Conservation (phyloP, 2,113 vertebrate species). For the Petaurus breviceps region DNA sequence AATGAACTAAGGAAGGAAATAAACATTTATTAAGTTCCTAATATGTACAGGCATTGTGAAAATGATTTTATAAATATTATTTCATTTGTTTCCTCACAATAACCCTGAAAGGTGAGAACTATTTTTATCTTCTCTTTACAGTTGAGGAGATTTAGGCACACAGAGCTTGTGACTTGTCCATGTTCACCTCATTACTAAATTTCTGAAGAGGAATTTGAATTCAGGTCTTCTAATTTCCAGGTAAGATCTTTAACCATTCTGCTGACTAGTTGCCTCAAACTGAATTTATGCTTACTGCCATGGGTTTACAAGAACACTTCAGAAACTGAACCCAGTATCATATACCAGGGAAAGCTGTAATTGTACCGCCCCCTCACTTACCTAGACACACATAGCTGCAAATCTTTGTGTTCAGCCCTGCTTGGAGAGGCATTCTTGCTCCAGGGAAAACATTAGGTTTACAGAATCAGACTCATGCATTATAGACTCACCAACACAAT, state of each 20-base stretch:
- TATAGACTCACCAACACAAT: background rate
- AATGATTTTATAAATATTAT: background rate
- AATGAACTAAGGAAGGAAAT: background rate
- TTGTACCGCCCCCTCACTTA: background rate
- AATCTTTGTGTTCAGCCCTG: background rate
- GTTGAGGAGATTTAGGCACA: background rate
- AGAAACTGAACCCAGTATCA: background rate
- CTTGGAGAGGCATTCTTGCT: background rate
- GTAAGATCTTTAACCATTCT: background rate
- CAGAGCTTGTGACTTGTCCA: background rate
- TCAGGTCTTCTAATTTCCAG: background rate
- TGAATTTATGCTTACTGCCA: background rate
- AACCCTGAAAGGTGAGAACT: background rate
- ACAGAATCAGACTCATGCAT: background rate
- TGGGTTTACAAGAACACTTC: background rate
- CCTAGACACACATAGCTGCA: background rate
- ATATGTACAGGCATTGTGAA: background rate
- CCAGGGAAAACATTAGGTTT: background rate
- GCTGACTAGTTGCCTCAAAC: background rate
- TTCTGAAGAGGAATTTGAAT: background rate
- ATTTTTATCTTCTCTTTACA: background rate
- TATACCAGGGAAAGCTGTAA: background rate
- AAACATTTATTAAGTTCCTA: background rate
- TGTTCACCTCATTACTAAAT: background rate
- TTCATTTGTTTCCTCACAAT: background rate